phyloP scores from a whole-genome alignment of 2,113 vertebrate genomes.

The Mormoops blainvillei region DNA sequence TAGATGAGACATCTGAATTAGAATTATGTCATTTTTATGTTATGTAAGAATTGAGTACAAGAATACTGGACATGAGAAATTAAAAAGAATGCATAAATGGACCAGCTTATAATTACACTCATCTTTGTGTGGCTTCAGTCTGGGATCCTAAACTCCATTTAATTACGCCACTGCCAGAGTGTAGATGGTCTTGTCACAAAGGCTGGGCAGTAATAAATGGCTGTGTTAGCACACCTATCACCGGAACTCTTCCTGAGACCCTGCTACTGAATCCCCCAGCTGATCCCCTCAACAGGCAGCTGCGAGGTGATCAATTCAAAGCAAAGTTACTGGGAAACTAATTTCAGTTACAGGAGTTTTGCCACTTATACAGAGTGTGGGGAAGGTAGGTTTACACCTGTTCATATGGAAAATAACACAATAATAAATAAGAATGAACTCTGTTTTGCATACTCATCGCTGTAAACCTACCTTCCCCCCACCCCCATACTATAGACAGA shows the following conservation, averaged over 20 bases:
- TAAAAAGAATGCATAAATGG: neutral
- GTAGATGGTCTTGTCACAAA: neutral
- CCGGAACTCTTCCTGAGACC: neutral
- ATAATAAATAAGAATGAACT: neutral
- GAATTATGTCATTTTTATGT: neutral
- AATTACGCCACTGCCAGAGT: neutral
- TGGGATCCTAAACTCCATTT: neutral
- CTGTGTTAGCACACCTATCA: neutral
- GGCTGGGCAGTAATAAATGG: neutral
- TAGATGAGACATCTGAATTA: neutral
- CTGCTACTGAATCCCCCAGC: neutral
- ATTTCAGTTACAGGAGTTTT: conserved; percentile 50
- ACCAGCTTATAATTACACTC: neutral
- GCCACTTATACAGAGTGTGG: neutral
- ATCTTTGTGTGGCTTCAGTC: neutral
- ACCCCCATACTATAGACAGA: neutral
- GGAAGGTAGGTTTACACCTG: neutral
- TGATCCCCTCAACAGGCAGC: conserved; percentile 30
- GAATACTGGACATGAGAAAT: neutral
- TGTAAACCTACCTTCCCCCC: too few relatives aligned
- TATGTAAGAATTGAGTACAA: neutral
- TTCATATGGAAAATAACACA: neutral
- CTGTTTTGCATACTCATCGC: too few relatives aligned
- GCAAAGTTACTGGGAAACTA: conserved; percentile 54
- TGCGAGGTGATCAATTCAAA: conserved; percentile 56